phyloP scores from a whole-genome alignment of 2,888 invertebrate species.

The Sphinx pinastri region DNA sequence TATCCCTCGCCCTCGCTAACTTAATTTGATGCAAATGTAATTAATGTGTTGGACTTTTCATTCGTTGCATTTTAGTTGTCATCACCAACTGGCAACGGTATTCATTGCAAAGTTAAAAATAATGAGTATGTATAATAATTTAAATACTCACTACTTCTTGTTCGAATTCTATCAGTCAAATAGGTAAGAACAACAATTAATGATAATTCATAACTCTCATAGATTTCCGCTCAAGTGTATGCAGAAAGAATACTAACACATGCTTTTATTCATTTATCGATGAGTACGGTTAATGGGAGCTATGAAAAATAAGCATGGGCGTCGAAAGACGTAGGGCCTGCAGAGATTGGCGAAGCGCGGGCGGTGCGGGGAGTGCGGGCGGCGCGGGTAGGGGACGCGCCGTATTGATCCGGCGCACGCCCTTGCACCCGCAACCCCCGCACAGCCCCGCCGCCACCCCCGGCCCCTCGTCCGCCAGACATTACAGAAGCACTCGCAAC shows the following conservation, averaged over 20 bases:
- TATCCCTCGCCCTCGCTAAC: slow-evolving; percentile 28
- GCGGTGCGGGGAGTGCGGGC: slow-evolving; percentile 55
- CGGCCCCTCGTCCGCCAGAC: slow-evolving; percentile 61
- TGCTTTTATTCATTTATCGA: slow-evolving; percentile 79
- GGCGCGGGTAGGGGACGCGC: slow-evolving; percentile 66
- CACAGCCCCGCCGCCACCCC: slow-evolving; percentile 50
- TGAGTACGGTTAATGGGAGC: slow-evolving; percentile 77
- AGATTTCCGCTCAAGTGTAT: slow-evolving; percentile 20
- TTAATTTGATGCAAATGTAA: slow-evolving; percentile 26
- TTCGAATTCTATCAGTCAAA: not conserved
- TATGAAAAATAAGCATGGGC: slow-evolving; percentile 81
- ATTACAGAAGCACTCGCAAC: slow-evolving; percentile 70
- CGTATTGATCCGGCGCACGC: slow-evolving; percentile 70
- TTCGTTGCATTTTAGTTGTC: not conserved
- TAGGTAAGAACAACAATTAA: not conserved
- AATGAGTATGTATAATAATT: not conserved
- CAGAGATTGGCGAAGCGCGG: slow-evolving; percentile 74
- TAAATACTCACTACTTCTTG: too few relatives aligned
- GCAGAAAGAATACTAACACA: slow-evolving; percentile 60
- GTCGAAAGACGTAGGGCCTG: slow-evolving; percentile 82
- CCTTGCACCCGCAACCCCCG: slow-evolving; percentile 47
- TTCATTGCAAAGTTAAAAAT: not conserved
- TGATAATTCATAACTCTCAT: slow-evolving; percentile 7
- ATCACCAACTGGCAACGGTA: not conserved
- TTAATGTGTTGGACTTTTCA: slow-evolving; percentile 2